Evolutionary conservation across 2,888 invertebrate species (phyloP), one percentile per base, ranked within the genome.

Genomic region (Conops quadrifasciatus): DNA sequence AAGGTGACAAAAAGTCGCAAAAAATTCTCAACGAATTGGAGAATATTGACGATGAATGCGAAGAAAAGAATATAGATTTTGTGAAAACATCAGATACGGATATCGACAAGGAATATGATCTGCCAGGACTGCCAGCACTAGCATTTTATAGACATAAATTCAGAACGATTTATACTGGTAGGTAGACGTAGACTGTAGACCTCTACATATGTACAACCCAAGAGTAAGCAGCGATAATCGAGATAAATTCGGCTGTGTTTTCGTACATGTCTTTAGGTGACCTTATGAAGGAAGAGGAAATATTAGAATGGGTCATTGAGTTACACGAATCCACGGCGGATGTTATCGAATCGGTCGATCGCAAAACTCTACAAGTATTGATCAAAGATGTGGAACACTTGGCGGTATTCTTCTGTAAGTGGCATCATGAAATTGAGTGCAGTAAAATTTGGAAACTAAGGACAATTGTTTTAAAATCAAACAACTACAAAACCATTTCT

Each of bases 31-130:
- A 92, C 80, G 95, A 96, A 83, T 84, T 96, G 73, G 96, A 96
- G 84, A 95, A 96, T 80, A 96, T 96, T 78, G 96, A 96, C 81
- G 95, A 96, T 79, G 95, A 95, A 82, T 95, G 95, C 81, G 96
- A 96, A 87, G 93, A 95, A 81, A 93, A 94, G 84, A 92, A 94
- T 78, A 94, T 96, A 76, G 93, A 94, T 84, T 96, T 96, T 82
- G 93, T 96, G 0, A 96, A 96, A 85, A 95, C 95, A 75, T 95
- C 95, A 11, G 96, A 96, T 81, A 92, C 93, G 36, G 93, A 94
- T 60, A 91, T 96, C 71, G 92, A 94, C 74, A 93, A 93, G 80
- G 95, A 95, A 87, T 96, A 96, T 83, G 95, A 95, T 84, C 88
- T 96, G 24, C 88, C 92, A 24, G 89, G 90, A 16, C 87, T 96